phyloP scores from a whole-genome alignment of 2,888 invertebrate species.

The Chaitophorus viminalis region DNA sequence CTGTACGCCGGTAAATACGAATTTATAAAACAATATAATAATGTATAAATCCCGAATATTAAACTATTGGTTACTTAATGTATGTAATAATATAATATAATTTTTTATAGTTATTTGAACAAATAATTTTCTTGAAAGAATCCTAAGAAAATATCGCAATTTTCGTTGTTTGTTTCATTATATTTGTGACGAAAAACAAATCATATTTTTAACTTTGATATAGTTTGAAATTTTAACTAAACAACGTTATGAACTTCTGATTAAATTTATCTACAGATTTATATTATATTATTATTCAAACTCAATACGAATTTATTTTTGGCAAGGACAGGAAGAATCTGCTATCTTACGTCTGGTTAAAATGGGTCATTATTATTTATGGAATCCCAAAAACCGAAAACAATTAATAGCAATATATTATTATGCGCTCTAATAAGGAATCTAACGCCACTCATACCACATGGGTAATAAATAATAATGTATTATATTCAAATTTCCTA shows the following conservation, averaged over 20 bases:
- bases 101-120: no score
- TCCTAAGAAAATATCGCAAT: no score
- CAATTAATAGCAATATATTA: background rate
- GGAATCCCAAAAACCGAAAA: slow-evolving; percentile 16
- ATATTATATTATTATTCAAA: slow-evolving; percentile 24
- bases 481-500: no score
- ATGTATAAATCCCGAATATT: background rate
- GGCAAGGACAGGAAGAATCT: background rate
- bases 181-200: background rate
- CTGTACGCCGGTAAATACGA: background rate
- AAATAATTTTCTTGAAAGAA: no score
- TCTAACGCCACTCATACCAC: no score
- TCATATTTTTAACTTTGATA: background rate
- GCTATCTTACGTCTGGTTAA: slow-evolving; percentile 21
- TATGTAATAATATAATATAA: no score
- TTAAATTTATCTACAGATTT: background rate
- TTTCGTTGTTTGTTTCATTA: no score
- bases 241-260: background rate
- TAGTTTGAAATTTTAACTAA: no score
- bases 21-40: background rate
- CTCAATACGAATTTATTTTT: slow-evolving; percentile 35
- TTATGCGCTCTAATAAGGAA: background rate
- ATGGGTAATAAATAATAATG: background rate
- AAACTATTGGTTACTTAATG: no score
- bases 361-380: slow-evolving; percentile 42